phyloP scores from a whole-genome alignment of 2,113 vertebrate species.

The Pundamilia nyererei region DNA sequence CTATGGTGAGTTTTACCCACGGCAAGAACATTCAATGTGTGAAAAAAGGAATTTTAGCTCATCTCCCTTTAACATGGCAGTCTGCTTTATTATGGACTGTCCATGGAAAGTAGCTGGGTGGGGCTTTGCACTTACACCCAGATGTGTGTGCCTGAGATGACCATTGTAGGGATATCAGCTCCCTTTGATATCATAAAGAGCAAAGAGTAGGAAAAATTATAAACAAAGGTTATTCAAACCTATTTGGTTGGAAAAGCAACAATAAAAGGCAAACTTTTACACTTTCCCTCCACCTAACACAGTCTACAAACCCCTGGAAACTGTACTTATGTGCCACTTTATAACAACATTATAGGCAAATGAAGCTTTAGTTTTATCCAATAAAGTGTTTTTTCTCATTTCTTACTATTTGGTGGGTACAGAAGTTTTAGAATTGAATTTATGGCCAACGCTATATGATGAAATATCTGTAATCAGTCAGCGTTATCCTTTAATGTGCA shows the following conservation, averaged over 20 bases:
- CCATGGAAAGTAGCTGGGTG: not conserved
- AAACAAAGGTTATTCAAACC: not conserved
- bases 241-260: not conserved
- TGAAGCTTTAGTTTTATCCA: not conserved
- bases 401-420: not conserved
- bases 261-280: not conserved
- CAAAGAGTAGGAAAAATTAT: not conserved
- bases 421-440: not conserved
- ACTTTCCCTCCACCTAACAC: not conserved
- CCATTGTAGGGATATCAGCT: not conserved
- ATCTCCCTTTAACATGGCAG: not conserved
- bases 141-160: not conserved
- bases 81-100: not conserved
- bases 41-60: not conserved
- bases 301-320: not conserved
- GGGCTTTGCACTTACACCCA: not conserved
- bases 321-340: not conserved
- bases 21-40: accelerated
- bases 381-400: not conserved
- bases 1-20: not conserved
- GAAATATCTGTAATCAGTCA: not conserved
- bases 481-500: not conserved
- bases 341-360: not conserved
- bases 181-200: not conserved
- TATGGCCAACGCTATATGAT: not conserved